Conservation (phyloP, 2,888 invertebrate species). For the Habroteleia sp. region DNA sequence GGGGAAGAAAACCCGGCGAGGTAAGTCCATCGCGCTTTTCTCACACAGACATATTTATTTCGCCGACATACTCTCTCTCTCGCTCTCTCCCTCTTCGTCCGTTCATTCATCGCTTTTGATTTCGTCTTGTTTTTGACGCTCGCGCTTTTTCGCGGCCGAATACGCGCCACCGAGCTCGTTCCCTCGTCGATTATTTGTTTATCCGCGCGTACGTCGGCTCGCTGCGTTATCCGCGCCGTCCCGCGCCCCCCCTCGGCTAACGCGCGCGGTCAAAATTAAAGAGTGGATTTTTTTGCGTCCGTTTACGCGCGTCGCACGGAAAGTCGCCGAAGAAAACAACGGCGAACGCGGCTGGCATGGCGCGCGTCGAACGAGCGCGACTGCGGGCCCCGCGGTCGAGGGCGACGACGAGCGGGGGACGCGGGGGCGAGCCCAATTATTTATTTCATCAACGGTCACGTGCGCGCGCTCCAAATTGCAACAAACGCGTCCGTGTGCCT, state of each 20-base stretch:
- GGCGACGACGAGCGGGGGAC: constrained; percentile 3
- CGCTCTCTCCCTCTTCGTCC: constrained; percentile 7
- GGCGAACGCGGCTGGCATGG: constrained; percentile 69
- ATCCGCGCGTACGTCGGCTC: neutral
- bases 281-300: constrained; percentile 4
- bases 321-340: constrained; percentile 40
- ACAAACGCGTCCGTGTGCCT: neutral
- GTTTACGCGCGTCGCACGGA: constrained; percentile 30
- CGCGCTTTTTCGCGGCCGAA: neutral
- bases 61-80: constrained; percentile 27
- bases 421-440: constrained; percentile 13
- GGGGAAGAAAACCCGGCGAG: constrained; percentile 94
- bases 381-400: constrained; percentile 23
- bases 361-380: constrained; percentile 64
- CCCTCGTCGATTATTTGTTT: constrained; percentile 17
- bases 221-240: too few species aligned
- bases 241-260: neutral
- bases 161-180: too few species aligned
- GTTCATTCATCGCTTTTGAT: constrained; percentile 18
- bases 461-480: constrained; percentile 15
- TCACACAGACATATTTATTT: constrained; percentile 25
- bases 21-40: constrained; percentile 83
- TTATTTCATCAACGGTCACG: constrained; percentile 36
- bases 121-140: neutral
- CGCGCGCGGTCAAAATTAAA: constrained; percentile 7